Evolutionary conservation across 1,140 invertebrate genomes (phyloP), one percentile per base, ranked within the genome.

Genomic region (Lasioglossum baleicum): DNA sequence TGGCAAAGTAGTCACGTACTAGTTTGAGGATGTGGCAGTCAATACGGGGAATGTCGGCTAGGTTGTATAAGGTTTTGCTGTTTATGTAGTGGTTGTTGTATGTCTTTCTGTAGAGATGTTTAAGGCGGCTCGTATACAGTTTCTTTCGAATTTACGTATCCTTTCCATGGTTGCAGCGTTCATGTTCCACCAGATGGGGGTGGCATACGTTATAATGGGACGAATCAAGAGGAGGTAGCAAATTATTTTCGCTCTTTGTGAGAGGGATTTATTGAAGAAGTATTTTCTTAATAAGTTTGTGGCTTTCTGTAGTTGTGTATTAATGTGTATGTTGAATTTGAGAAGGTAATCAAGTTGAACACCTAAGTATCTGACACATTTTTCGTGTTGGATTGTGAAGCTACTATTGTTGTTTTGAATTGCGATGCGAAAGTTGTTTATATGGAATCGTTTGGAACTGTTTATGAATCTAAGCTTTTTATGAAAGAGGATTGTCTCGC

Each of bases 401-500:
- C 7, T 7, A 3, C 10, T 31, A 11, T 63, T 31, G 8, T 22
- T 4, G 26, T 22, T 22, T 1, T 8, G 4, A 26, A 63, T 31
- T 2, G 22, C 31, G 1, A n/a, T 31, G 1, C 10, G 2, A 31
- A 63, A 63, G 31, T 31, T 63, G 2, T 63, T 63, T 63, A 31
- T 17, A 6, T 11, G 7, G 22, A 11, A 7, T 8, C n/a, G 26
- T 31, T 31, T 11, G 60, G 7, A 31, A 26, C 4, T 5, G 42
- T 42, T 42, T 42, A 31, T 11, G 26, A 7, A n/a, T 31, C 10
- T 22, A 11, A 63, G 26, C 1, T 22, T 22, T 31, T 63, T 63
- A 2, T 71, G 77, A 15, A 85, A 87, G 8, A 83, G 66, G 20
- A 85, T 85, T 2, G 79, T 82, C 80, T 88, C 83, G 56, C 70